Evolutionary conservation across 2,113 vertebrate genomes (phyloP).

Genomic region (Pseudorhombus dupliciocellatus): DNA sequence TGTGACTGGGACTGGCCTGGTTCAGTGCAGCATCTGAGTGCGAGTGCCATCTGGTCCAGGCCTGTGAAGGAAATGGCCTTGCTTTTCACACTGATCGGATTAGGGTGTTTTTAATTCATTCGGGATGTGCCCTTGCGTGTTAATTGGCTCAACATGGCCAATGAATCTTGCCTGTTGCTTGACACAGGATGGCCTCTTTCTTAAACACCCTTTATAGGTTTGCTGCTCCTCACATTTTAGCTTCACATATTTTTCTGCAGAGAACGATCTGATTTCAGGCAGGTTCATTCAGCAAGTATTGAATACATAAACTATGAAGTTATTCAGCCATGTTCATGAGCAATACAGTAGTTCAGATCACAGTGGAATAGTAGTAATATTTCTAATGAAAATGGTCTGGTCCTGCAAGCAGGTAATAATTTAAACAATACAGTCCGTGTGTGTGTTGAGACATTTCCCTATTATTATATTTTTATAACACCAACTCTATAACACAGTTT

Average conservation of each 20-base stretch:
- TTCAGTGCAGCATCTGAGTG: slow-evolving; percentile 74
- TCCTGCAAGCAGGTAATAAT: background rate
- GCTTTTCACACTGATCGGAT: slow-evolving; percentile 85
- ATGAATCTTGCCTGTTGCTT: slow-evolving; percentile 75
- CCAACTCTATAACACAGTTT: too few relatives aligned
- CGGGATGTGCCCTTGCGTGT: slow-evolving; percentile 83
- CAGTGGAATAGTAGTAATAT: background rate
- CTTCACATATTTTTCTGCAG: background rate
- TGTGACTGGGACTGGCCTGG: slow-evolving; percentile 73
- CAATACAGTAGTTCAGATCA: background rate
- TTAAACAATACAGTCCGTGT: background rate
- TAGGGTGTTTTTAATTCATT: slow-evolving; percentile 85
- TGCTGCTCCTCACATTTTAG: slow-evolving; percentile 10
- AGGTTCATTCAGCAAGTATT: slow-evolving; percentile 17
- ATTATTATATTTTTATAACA: too few relatives aligned
- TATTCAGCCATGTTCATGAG: slow-evolving; percentile 20
- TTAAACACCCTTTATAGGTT: slow-evolving; percentile 43
- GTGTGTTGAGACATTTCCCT: background rate
- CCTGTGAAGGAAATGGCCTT: slow-evolving; percentile 81
- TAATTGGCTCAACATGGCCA: slow-evolving; percentile 85
- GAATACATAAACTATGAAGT: slow-evolving; percentile 1
- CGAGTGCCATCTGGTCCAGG: slow-evolving; percentile 81
- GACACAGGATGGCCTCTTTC: slow-evolving; percentile 56
- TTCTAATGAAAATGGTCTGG: background rate
- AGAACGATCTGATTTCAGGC: background rate